These are phyloP conservation scores for Cotesia typhae DNA, from an alignment of 1,140 invertebrate genomes.

Conservation along the genomic window DNA sequence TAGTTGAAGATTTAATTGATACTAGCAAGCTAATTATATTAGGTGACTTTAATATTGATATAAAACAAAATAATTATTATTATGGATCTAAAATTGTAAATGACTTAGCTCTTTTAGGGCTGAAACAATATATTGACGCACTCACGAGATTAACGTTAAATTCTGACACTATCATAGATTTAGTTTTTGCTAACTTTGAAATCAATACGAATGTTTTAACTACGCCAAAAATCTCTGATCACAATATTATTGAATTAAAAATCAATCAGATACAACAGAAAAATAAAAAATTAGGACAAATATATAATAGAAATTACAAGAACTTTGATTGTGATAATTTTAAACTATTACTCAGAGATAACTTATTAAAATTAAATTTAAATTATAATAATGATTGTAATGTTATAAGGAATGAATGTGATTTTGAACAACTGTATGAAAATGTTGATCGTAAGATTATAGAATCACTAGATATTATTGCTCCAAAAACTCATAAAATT, in stretches of 20 bases:
- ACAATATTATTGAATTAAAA: conserved; percentile 2
- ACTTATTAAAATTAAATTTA: not conserved
- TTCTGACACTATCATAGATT: conserved; percentile 7
- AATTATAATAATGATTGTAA: not conserved
- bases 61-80: not conserved
- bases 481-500: not conserved
- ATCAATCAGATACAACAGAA: not conserved
- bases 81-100: conserved; percentile 3
- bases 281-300: not conserved
- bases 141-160: not conserved
- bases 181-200: conserved; percentile 28
- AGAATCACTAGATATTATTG: not conserved
- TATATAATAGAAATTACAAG: not conserved
- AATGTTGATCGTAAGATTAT: not conserved
- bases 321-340: conserved; percentile 2
- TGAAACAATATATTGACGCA: not conserved
- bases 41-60: not conserved
- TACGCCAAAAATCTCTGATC: conserved; percentile 30
- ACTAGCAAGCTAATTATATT: not conserved
- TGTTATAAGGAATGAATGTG: not conserved
- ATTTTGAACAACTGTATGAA: not conserved
- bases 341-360: not conserved
- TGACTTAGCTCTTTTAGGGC: not conserved
- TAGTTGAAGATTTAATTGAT: conserved; percentile 7
- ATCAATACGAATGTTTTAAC: conserved; percentile 11